phyloP scores from a whole-genome alignment of 1,140 invertebrate species.

The Coptotermes formosanus region DNA sequence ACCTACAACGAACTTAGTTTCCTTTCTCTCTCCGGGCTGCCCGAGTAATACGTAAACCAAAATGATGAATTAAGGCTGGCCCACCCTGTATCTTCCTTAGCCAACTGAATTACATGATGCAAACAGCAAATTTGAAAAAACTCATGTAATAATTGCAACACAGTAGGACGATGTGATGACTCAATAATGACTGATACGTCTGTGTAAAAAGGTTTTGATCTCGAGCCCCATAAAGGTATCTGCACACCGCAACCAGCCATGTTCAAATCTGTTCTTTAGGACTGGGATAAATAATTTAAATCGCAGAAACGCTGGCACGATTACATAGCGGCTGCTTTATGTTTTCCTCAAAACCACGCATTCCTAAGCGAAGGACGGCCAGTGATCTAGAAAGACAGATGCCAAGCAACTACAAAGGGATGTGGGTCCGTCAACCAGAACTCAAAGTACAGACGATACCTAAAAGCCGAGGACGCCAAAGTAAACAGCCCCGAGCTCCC shows the following conservation, averaged over 20 bases:
- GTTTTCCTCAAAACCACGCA: conserved; percentile 10
- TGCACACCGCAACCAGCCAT: background rate
- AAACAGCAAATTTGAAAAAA: too few relatives aligned
- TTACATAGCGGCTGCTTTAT: background rate
- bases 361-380: background rate
- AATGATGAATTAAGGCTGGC: too few relatives aligned
- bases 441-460: background rate
- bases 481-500: background rate
- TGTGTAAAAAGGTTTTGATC: too few relatives aligned
- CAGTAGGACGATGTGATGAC: too few relatives aligned
- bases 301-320: background rate
- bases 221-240: too few relatives aligned
- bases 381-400: conserved; percentile 3
- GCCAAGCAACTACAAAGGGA: conserved; percentile 4
- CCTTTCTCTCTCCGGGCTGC: too few relatives aligned
- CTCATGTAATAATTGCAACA: too few relatives aligned
- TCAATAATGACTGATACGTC: too few relatives aligned
- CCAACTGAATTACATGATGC: too few relatives aligned
- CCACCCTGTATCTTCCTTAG: too few relatives aligned
- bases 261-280: background rate
- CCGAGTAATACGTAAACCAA: too few relatives aligned
- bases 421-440: background rate
- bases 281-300: background rate
- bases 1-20: too few relatives aligned
- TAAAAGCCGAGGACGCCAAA: background rate